A percentile compares a stretch with the other conserved stretches of the same genome.
Conservation (phyloP, 2,113 vertebrate species). For the Serinus canaria region DNA sequence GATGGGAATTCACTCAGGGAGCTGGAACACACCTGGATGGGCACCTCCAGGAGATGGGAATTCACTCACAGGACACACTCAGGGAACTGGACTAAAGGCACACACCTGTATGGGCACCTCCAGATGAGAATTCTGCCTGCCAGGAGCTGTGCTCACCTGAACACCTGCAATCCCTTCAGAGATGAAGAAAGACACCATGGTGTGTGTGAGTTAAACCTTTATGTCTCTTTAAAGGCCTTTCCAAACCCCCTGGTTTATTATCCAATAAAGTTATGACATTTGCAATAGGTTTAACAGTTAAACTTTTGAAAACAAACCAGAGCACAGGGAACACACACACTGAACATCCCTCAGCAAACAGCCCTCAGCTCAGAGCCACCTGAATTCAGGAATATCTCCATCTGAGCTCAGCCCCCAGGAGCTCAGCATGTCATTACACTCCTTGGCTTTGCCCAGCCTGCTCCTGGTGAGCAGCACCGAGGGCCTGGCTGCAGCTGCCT, state of each 20-base stretch:
- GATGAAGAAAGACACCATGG: not conserved
- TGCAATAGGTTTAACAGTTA: constrained; percentile 27
- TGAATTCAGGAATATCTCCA: not conserved
- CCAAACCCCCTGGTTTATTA: constrained; percentile 27
- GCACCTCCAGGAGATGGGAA: not conserved
- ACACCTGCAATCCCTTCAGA: not conserved
- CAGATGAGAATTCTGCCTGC: not conserved
- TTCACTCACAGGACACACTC: not conserved
- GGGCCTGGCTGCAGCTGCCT: not conserved
- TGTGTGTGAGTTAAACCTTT: not conserved
- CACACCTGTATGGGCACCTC: no score
- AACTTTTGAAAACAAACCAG: constrained; percentile 1
- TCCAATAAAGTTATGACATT: constrained; percentile 26
- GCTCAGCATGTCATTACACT: not conserved
- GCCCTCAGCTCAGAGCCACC: not conserved
- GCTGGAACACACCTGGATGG: rapidly evolving
- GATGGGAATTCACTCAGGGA: not conserved
- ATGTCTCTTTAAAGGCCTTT: not conserved
- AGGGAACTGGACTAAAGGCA: not conserved
- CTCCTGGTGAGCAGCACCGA: not conserved
- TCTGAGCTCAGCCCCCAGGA: not conserved
- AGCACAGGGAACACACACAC: not conserved
- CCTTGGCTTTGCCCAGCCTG: not conserved
- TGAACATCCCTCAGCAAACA: not conserved
- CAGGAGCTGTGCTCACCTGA: rapidly evolving